Percentiles rank a stretch among this genome's conserved stretches.
Evolutionary conservation across 1,140 invertebrate genomes (phyloP).

Genomic region (Maniola jurtina): DNA sequence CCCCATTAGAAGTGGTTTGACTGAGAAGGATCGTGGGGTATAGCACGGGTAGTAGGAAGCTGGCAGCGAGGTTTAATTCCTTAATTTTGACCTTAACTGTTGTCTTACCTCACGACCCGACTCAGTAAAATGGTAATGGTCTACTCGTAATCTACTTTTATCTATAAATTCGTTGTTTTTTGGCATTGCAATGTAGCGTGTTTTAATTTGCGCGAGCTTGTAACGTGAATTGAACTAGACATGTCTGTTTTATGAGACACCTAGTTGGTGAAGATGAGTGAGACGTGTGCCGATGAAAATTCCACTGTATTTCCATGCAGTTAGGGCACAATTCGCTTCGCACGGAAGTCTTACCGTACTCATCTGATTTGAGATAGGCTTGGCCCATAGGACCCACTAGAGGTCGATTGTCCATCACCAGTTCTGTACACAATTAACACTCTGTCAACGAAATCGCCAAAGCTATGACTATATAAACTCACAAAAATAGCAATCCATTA

Average conservation of each 20-base stretch:
- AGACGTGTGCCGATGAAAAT: constrained; percentile 55
- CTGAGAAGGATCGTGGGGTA: too few relatives aligned
- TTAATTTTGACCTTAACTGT: too few relatives aligned
- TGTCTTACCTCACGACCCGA: too few relatives aligned
- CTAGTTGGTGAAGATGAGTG: constrained; percentile 45
- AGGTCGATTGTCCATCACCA: constrained; percentile 78
- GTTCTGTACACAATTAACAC: constrained; percentile 60
- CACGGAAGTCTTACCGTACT: constrained; percentile 85
- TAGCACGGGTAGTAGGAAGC: too few relatives aligned
- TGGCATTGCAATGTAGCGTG: neutral
- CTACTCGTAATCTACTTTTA: neutral
- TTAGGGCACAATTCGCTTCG: constrained; percentile 63
- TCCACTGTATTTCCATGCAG: constrained; percentile 66
- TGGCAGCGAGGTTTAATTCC: too few relatives aligned
- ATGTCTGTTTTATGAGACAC: constrained; percentile 62
- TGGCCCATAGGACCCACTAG: constrained; percentile 86
- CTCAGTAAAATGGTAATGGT: too few relatives aligned
- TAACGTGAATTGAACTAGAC: constrained; percentile 31
- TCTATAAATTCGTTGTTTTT: neutral
- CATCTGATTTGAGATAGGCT: constrained; percentile 89
- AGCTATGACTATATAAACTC: neutral
- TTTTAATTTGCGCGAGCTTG: constrained; percentile 11
- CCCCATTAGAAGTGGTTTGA: too few relatives aligned
- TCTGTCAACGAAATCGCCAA: constrained; percentile 19
- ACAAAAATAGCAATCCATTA: neutral